Percentiles rank a stretch among this genome's conserved stretches.
These are phyloP conservation scores for Tragelaphus imberbis DNA, from an alignment of 2,113 vertebrate genomes.

Conservation along the genomic window DNA sequence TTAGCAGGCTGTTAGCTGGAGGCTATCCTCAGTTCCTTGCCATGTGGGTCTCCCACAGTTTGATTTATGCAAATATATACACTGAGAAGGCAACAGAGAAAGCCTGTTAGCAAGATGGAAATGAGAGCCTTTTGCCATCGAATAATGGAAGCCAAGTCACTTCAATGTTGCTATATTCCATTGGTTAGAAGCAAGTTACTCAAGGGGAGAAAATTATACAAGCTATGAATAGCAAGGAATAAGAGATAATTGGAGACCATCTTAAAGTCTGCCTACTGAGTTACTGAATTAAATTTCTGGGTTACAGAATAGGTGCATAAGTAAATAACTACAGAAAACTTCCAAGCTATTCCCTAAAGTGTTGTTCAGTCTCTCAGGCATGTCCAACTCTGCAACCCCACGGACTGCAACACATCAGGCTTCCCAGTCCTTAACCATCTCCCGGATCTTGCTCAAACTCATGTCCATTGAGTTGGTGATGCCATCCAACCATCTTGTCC, in stretches of 20 bases:
- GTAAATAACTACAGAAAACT: not conserved
- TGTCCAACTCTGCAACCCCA: not conserved
- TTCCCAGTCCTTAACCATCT: not conserved
- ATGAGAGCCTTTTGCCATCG: not conserved
- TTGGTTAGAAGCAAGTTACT: not conserved
- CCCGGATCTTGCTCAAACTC: not conserved
- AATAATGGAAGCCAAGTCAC: not conserved
- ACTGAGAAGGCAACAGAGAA: not conserved
- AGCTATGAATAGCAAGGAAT: not conserved
- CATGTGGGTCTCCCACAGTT: not conserved
- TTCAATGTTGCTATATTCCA: not conserved
- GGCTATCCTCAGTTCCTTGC: not conserved
- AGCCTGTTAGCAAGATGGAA: not conserved
- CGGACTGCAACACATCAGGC: not conserved
- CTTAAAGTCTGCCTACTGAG: not conserved
- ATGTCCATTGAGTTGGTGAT: not conserved
- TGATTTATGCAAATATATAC: not conserved
- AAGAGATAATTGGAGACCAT: not conserved
- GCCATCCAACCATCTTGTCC: not conserved
- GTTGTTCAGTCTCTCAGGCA: not conserved
- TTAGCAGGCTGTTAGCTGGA: not conserved
- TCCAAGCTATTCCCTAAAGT: not conserved
- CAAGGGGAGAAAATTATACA: not conserved
- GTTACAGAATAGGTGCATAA: not conserved
- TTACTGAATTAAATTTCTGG: not conserved